A percentile compares a stretch with the other conserved stretches of the same genome.
Conservation (phyloP, 2,888 invertebrate genomes). For the Ophioninae sp. region DNA sequence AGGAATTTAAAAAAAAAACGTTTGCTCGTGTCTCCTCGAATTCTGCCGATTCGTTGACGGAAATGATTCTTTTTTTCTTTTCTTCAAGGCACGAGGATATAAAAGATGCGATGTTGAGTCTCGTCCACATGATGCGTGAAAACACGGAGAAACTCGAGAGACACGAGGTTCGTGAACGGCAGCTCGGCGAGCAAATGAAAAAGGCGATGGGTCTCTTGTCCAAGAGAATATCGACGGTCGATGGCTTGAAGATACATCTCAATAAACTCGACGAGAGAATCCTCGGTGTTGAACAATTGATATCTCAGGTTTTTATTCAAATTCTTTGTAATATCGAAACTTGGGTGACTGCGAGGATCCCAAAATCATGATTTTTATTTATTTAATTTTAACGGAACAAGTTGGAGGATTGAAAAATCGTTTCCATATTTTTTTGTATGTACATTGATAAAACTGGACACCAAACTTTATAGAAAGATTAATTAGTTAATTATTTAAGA, state of each 20-base stretch:
- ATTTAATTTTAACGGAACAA: no score
- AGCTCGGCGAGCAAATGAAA: slow-evolving; percentile 90
- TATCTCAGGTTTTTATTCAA: slow-evolving; percentile 83
- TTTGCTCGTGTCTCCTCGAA: slow-evolving; percentile 20
- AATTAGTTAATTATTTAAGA: no score
- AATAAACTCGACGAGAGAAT: slow-evolving; percentile 88
- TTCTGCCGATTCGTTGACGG: neutral
- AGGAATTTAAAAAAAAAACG: neutral
- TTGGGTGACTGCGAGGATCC: neutral
- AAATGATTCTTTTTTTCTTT: slow-evolving; percentile 5
- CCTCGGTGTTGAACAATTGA: slow-evolving; percentile 88
- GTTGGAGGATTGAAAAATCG: no score
- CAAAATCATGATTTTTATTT: neutral
- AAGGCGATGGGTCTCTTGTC: slow-evolving; percentile 87
- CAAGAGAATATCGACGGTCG: slow-evolving; percentile 83
- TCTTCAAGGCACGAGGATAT: slow-evolving; percentile 81
- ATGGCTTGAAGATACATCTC: slow-evolving; percentile 87
- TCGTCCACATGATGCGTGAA: slow-evolving; percentile 90
- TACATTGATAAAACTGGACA: no score
- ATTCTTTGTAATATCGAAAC: slow-evolving; percentile 5
- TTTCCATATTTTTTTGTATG: no score
- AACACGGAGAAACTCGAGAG: slow-evolving; percentile 92
- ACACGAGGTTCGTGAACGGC: slow-evolving; percentile 91
- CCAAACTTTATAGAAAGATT: no score
- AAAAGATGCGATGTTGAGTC: slow-evolving; percentile 89